phyloP scores from a whole-genome alignment of 2,888 invertebrate species.

The Pantelozetes paolii region DNA sequence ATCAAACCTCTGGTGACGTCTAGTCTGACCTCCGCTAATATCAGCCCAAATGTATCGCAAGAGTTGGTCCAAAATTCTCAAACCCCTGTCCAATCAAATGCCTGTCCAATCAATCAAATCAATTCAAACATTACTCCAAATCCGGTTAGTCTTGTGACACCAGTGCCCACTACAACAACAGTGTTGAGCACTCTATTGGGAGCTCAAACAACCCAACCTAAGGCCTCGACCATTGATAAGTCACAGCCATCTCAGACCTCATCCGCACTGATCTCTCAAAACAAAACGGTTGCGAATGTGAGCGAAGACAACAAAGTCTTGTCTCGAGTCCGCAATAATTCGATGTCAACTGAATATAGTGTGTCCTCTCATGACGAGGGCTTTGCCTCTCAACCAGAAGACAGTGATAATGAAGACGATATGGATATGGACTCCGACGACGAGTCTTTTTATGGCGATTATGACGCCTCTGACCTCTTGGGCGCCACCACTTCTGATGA shows the following conservation, averaged over 20 bases:
- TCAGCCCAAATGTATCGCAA: neutral
- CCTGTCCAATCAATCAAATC: neutral
- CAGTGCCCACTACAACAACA: neutral
- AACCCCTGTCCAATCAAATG: slow-evolving; percentile 1
- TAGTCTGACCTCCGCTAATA: slow-evolving; percentile 1
- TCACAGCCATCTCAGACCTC: slow-evolving; percentile 29
- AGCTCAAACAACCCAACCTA: neutral
- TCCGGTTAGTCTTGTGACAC: neutral
- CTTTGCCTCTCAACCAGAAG: slow-evolving; percentile 64
- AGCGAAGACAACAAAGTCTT: slow-evolving; percentile 5
- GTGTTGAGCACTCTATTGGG: neutral
- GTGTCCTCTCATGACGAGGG: slow-evolving; percentile 74
- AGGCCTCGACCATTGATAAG: neutral
- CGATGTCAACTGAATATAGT: slow-evolving; percentile 43
- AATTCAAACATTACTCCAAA: too few species aligned
- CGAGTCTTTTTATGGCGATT: slow-evolving; percentile 45
- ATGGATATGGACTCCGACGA: slow-evolving; percentile 46
- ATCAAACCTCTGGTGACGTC: slow-evolving; percentile 18
- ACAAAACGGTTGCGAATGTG: neutral
- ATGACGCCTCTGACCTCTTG: slow-evolving; percentile 42
- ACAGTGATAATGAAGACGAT: slow-evolving; percentile 69
- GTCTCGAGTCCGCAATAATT: slow-evolving; percentile 41
- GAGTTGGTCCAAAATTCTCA: neutral
- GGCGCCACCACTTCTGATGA: slow-evolving; percentile 48
- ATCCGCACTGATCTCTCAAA: slow-evolving; percentile 32